phyloP scores from a whole-genome alignment of 2,888 invertebrate genomes.

The Drosophila gaucha region DNA sequence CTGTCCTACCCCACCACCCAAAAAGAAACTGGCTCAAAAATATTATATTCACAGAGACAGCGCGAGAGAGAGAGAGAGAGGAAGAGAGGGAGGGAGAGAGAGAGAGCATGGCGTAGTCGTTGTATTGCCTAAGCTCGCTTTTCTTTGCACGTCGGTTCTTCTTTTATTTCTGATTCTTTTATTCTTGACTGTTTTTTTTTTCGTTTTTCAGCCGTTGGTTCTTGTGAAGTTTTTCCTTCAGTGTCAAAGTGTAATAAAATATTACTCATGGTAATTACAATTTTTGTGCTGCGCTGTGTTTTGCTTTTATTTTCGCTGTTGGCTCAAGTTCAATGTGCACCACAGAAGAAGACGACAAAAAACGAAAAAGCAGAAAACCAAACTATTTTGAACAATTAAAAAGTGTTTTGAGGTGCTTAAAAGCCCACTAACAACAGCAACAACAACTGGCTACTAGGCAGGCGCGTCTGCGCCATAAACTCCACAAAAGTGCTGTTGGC shows the following conservation, averaged over 20 bases:
- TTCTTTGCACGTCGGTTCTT: constrained; percentile 15
- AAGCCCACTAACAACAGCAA: constrained; percentile 35
- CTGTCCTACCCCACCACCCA: no score
- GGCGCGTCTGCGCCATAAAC: constrained; percentile 65
- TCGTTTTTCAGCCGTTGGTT: constrained; percentile 36
- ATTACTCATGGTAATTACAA: constrained; percentile 80
- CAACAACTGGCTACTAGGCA: constrained; percentile 42
- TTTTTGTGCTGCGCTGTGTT: constrained; percentile 55
- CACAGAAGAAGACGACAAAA: constrained; percentile 21
- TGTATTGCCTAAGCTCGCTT: background rate
- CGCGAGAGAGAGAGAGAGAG: no score
- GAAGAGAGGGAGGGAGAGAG: no score
- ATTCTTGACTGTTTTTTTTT: background rate
- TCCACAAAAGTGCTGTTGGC: constrained; percentile 59
- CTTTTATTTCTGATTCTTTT: constrained; percentile 5
- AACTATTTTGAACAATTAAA: constrained; percentile 66
- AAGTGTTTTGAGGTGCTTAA: constrained; percentile 75
- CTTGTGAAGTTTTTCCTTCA: constrained; percentile 73
- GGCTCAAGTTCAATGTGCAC: constrained; percentile 81
- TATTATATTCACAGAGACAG: no score
- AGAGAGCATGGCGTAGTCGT: constrained; percentile 34
- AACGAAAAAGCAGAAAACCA: background rate
- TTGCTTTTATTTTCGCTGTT: constrained; percentile 59
- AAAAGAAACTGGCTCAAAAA: no score
- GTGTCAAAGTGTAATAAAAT: constrained; percentile 80